Base-by-base conservation (phyloP, 2,888 invertebrate genomes). In the Ochlodes sylvanus region DNA sequence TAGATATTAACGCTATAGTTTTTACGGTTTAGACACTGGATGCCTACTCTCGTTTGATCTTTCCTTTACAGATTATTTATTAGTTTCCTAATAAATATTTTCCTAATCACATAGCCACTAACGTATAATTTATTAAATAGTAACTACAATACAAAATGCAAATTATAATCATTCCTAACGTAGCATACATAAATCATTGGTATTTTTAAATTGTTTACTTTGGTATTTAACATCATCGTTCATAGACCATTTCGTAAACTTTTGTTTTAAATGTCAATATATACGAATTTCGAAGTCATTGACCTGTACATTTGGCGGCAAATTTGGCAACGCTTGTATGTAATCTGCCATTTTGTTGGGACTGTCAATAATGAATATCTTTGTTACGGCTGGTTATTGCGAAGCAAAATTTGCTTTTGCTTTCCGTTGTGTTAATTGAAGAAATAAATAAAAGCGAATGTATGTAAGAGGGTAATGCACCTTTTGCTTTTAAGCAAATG, bases 191-290 rank as follows among this genome's bases (percentile, higher is more conserved):
- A 2, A 4, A 4, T 27, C 27, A 4, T 27, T 27, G 27, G 2
- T 27, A 27, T 27, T 27, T 27, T 27, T 4, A 27, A 27, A 4
- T 5, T 27, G 27, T 27, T 27, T 27, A 5, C 5, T 27, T 27
- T 9, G 6, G 6, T 9, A 34, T 34, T 34, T 9, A 34, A 9
- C 34, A 9, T 10, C 15, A 64, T 52, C 65, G 57, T 50, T 47
- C 66, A 66, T 61, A 60, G 50, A 66, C 44, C 60, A 60, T 67
- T 67, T 61, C 61, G 32, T 58, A 65, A 65, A 15, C 55, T 67
- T 67, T 56, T 44, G 50, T 41, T 32, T 63, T 54, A 21, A 67
- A 61, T 67, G 55, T 55, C 61, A 61, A 55, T 61, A 61, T 67
- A 60, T n/a, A 44, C 54, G 19, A 58, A 52, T 21, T 38, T n/a